phyloP scores from a whole-genome alignment of 2,113 vertebrate species.

The Acanthisitta chloris region DNA sequence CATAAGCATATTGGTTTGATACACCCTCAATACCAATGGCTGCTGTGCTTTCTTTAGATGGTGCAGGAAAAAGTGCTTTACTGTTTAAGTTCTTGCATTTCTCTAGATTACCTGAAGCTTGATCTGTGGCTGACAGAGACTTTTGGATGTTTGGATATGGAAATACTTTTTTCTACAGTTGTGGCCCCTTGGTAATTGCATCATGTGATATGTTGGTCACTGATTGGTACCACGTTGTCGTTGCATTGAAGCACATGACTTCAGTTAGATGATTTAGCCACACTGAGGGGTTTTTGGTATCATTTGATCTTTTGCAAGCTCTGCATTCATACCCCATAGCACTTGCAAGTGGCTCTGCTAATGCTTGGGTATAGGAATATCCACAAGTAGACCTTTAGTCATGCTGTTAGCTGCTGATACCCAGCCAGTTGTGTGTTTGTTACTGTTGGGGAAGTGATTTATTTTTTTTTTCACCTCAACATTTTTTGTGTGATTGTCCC shows the following conservation, averaged over 20 bases:
- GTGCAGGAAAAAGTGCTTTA: neutral
- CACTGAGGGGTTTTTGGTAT: rapidly evolving
- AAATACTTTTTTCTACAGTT: neutral
- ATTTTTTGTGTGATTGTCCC: neutral
- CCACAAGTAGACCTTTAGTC: neutral
- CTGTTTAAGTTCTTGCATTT: neutral
- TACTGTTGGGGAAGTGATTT: neutral
- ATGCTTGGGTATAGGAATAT: neutral
- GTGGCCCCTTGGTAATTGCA: neutral
- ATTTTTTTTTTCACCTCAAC: neutral
- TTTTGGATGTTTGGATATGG: neutral
- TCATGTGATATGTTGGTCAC: neutral
- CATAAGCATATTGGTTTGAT: neutral
- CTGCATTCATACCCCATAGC: neutral
- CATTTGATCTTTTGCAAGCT: neutral
- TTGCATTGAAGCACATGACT: neutral
- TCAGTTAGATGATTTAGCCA: neutral
- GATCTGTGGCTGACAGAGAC: neutral
- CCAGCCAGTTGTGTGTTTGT: neutral
- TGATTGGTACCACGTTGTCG: rapidly evolving
- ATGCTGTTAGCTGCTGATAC: neutral
- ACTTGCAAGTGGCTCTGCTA: neutral
- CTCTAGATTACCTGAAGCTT: neutral
- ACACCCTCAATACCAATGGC: neutral
- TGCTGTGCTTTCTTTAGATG: neutral